phyloP scores from a whole-genome alignment of 2,113 vertebrate species.

The Psittacula cyanocephala region DNA sequence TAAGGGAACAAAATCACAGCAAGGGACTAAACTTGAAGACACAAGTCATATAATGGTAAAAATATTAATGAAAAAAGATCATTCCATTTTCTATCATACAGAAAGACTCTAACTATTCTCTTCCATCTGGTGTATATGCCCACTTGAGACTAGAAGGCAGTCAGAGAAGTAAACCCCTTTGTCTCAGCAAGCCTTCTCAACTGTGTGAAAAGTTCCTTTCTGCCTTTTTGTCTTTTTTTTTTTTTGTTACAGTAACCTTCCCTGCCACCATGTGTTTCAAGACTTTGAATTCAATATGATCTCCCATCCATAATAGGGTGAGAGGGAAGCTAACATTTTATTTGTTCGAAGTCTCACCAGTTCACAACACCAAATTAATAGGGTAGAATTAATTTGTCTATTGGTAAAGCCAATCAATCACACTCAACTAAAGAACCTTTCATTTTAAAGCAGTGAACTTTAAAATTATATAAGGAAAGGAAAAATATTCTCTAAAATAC shows the following conservation, averaged over 20 bases:
- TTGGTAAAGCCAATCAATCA: background rate
- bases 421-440: background rate
- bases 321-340: background rate
- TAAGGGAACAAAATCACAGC: background rate
- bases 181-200: background rate
- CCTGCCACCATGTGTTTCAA: background rate
- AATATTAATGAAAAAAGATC: background rate
- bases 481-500: background rate
- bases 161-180: background rate
- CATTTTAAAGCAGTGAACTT: background rate
- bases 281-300: background rate
- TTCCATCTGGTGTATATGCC: background rate
- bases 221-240: background rate
- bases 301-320: background rate
- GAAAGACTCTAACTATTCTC: background rate
- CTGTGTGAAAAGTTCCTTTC: background rate
- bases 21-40: background rate
- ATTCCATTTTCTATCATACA: background rate
- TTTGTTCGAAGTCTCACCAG: background rate
- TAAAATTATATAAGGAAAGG: background rate
- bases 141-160: background rate
- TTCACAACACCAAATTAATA: background rate
- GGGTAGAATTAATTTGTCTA: background rate
- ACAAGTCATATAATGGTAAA: background rate
- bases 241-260: background rate